Base-by-base conservation (phyloP, 2,888 invertebrate genomes). In the Gryllus longicercus region DNA sequence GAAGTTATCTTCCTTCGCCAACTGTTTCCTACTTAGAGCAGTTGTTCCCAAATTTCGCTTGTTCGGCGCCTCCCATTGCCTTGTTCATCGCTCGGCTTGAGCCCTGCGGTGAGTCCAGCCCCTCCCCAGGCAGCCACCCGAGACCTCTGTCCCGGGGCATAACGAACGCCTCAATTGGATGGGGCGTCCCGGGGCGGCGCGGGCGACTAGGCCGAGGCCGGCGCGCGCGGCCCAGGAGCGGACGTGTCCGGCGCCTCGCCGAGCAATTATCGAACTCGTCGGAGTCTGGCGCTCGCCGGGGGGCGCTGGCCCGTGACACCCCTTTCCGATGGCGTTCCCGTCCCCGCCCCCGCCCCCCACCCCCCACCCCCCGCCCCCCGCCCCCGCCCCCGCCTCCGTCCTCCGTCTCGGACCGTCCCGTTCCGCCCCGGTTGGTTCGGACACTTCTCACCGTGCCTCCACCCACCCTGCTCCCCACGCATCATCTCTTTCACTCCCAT, bases 231-330 rank as follows among this genome's bases (percentile, higher is more conserved):
- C 38, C 38, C 38, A 38, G 38, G 38, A 38, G 38, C 38, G 38
- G 38, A 38, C 38, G 38, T 38, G 38, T 38, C 38, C 38, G 63
- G 63, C 63, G 63, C 14, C 63, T 14, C 63, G n/a, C 10, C 63
- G 63, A 63, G 63, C 63, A 63, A 63, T 63, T 63, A 63, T 63
- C 63, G 63, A 63, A 63, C 16, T 63, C 63, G 63, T 63, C 16
- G 63, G 63, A 63, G 63, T 38, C 38, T 38, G 5, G 38, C 38
- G 38, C 38, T 38, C 25, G 38, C 38, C 38, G 38, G 38, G 38
- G 38, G 38, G 38, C 38, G 3, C 38, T 38, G 38, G 38, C 38
- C 38, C 38, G 38, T 38, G 38, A 38, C 38, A 38, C 38, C 38
- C 38, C 38, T 38, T 5, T 38, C 38, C 38, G 38, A 5, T 5